Percentiles rank a stretch among this genome's conserved stretches.
Evolutionary conservation across 2,797 vertebrate genomes (phyloP).

Genomic region (Nannoperca obscura): DNA sequence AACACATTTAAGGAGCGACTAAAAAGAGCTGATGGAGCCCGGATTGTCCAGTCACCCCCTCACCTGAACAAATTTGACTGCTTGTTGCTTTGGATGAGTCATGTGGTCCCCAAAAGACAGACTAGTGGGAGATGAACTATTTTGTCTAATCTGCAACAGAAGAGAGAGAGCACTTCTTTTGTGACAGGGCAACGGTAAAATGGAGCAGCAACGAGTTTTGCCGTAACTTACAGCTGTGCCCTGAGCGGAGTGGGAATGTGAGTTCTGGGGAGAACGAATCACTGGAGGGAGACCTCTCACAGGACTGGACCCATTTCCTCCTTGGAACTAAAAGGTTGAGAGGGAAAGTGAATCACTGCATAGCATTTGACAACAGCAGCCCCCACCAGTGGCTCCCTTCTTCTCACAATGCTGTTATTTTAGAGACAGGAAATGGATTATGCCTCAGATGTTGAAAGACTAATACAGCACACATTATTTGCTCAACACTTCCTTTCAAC

Average conservation of each 20-base stretch:
- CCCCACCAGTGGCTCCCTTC: conserved; percentile 21
- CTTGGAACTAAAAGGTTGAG: conserved; percentile 89
- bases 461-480: background rate
- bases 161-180: conserved; percentile 29
- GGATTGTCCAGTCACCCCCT: conserved; percentile 28
- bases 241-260: conserved; percentile 97
- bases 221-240: conserved; percentile 90
- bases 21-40: background rate
- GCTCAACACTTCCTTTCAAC: conserved; percentile 9
- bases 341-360: conserved; percentile 37
- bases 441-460: conserved; percentile 6
- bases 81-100: conserved; percentile 94
- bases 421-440: conserved; percentile 28
- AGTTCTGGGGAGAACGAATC: conserved; percentile 97
- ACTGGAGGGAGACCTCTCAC: conserved; percentile 94
- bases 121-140: conserved; percentile 96
- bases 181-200: conserved; percentile 10
- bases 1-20: background rate
- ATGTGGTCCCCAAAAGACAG: conserved; percentile 97
- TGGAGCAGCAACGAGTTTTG: background rate
- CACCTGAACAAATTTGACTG: conserved; percentile 96
- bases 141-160: conserved; percentile 92
- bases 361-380: conserved; percentile 26
- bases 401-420: conserved; percentile 24
- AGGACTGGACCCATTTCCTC: conserved; percentile 97